Percentiles rank a stretch among this genome's conserved stretches.
Evolutionary conservation across 2,888 invertebrate species (phyloP).

Genomic region (Pycnomerus fuliginosus): DNA sequence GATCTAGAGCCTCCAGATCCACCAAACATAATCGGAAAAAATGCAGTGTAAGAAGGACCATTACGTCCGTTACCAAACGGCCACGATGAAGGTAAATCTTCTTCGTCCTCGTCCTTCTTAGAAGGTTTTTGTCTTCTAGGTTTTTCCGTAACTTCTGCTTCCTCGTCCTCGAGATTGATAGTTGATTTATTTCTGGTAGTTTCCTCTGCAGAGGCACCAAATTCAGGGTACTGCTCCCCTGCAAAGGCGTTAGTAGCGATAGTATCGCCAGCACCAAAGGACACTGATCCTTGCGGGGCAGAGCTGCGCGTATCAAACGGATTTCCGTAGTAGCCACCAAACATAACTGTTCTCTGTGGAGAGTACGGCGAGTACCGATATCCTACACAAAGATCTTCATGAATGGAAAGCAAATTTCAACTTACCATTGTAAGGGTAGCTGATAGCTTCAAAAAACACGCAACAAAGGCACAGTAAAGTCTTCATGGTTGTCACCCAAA

Average conservation of each 20-base stretch:
- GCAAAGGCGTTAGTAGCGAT: constrained; percentile 49
- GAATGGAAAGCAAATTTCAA: constrained; percentile 1
- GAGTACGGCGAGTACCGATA: constrained; percentile 23
- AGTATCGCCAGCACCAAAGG: constrained; percentile 48
- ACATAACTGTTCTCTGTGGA: constrained; percentile 46
- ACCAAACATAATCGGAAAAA: constrained; percentile 67
- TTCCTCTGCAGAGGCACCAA: constrained; percentile 24
- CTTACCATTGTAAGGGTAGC: constrained; percentile 23
- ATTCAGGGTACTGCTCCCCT: constrained; percentile 28
- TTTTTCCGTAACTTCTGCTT: constrained; percentile 27
- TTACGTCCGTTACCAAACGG: constrained; percentile 41
- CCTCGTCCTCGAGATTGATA: constrained; percentile 22
- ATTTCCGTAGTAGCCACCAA: constrained; percentile 46
- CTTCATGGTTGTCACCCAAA: constrained; percentile 12
- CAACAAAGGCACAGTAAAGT: constrained; percentile 20
- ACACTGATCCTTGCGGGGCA: constrained; percentile 45
- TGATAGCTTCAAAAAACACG: constrained; percentile 9
- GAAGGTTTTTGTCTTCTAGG: constrained; percentile 13
- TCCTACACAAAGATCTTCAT: neutral
- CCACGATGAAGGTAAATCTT: constrained; percentile 49
- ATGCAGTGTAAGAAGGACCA: constrained; percentile 55
- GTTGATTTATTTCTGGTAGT: constrained; percentile 8
- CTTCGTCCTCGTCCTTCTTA: constrained; percentile 47
- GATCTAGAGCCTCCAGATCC: constrained; percentile 40
- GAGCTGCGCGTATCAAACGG: constrained; percentile 30